Conservation (phyloP, 1,140 invertebrate species). For the Rhagoletis pomonella region DNA sequence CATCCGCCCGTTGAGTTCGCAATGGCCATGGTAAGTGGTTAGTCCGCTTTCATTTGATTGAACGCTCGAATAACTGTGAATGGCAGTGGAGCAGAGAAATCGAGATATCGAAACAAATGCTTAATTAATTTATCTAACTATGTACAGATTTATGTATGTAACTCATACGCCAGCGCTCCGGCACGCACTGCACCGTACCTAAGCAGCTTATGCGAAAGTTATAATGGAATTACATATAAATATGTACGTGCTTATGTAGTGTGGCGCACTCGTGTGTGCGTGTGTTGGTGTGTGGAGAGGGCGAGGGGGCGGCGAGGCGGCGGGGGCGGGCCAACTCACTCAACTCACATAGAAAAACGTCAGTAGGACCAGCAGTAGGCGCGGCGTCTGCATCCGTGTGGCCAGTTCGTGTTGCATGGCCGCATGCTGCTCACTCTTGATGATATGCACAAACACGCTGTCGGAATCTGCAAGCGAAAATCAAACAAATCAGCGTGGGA, state of each 20-base stretch:
- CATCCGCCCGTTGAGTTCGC: neutral
- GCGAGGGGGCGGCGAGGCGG: too few relatives aligned
- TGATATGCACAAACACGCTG: constrained; percentile 76
- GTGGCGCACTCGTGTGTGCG: neutral
- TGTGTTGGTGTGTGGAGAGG: neutral
- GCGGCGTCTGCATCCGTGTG: constrained; percentile 63
- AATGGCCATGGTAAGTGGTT: neutral
- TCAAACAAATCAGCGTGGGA: neutral
- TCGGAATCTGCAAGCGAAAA: constrained; percentile 72
- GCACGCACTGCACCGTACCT: neutral
- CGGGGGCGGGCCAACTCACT: neutral
- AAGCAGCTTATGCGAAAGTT: neutral
- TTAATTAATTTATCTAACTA: neutral
- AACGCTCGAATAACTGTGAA: constrained; percentile 31
- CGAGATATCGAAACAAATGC: neutral
- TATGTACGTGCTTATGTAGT: neutral
- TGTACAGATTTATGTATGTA: too few relatives aligned
- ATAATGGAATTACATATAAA: neutral
- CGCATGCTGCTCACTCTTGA: constrained; percentile 79
- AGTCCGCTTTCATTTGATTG: constrained; percentile 16
- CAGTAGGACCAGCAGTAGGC: constrained; percentile 63
- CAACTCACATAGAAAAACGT: constrained; percentile 60
- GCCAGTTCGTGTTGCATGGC: constrained; percentile 78
- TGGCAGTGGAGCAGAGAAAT: neutral
- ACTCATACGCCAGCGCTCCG: neutral